Base-by-base conservation (phyloP, 1,140 invertebrate species). In the Polypedilum pembai region DNA sequence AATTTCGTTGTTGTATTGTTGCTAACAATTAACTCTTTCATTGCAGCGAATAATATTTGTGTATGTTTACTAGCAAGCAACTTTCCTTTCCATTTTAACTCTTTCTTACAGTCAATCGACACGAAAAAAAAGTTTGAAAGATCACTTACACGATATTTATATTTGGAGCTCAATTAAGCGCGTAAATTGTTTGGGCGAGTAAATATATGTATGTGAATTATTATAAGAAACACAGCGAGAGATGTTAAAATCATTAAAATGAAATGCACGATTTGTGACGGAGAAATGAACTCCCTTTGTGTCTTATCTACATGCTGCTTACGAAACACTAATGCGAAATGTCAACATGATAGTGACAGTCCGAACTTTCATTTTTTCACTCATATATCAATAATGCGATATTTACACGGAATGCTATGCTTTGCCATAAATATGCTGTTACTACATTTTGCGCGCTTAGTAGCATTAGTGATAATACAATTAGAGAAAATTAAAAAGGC, bases 401-500 rank as follows among this genome's bases (percentile, higher is more conserved):
- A 56, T 56, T 56, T 56, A 56, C 24, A 33, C 45, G 45, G 45
- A 56, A n/a, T 56, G 45, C 5, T 33, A 33, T 33, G 24, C 24
- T 33, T 33, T 33, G 1, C 24, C 24, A 33, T 33, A 33, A 33
- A 33, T 33, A 33, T 33, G 24, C 24, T 33, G 5, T 5, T 1
- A 33, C 24, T 33, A 33, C 5, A 15, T 56, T 15, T 56, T 56
- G 45, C 45, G 12, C 15, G 41, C 8, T 45, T 10, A 45, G 41
- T 15, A 45, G 41, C 45, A 56, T 56, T 56, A 56, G 7, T 56
- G 45, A 56, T 56, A 56, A 56, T 56, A 12, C 45, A 56, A 56
- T 56, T 56, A 56, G n/a, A 56, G 45, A 56, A 56, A 56, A 56
- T 56, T 56, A 56, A 56, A 56, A 56, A 56, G 45, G 45, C 45